Base-by-base conservation (phyloP, 1,140 invertebrate species). In the Manduca sexta region DNA sequence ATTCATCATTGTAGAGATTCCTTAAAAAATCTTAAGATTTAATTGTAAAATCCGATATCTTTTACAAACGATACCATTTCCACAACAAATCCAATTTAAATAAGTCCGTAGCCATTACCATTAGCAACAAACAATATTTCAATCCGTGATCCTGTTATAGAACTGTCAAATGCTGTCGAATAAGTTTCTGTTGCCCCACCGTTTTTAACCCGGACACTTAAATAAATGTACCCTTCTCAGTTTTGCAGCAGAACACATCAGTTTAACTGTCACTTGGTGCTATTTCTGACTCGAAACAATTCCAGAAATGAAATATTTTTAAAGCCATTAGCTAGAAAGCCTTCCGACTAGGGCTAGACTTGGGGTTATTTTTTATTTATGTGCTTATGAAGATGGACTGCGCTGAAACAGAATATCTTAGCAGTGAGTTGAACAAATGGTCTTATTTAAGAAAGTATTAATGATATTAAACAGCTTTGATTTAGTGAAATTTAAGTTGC, bases 271-370 rank as follows among this genome's bases (percentile, higher is more conserved):
- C 74, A 75, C 76, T 80, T 75, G 71, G 62, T 58, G 69, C 58
- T 64, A 68, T 73, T 68, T 61, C 74, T 61, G 66, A 66, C 65
- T 74, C 53, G 71, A 73, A 75, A 75, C 79, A 74, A 79, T 80
- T 75, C 65, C 60, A 63, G 67, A 78, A 77, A 73, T 80, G 74
- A 75, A 77, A 80, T 76, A 77, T 80, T 80, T 82, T 80, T 76
- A 72, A 70, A 64, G 60, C 69, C 69, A 77, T 82, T 75, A 69
- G 61, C 64, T 69, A 69, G 68, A 78, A 72, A 74, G 70, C 64
- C 64, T 70, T 75, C 55, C 41, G 50, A 49, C 67, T 50, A 42
- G 44, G 45, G 49, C 41, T 49, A 63, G 61, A 60, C 56, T 50
- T 17, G 59, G 56, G 42, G 54, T 62, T 53, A 67, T 71, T 62